Evolutionary conservation across 2,888 invertebrate genomes (phyloP), one percentile per base, ranked within the genome.

Genomic region (Lobophora halterata): DNA sequence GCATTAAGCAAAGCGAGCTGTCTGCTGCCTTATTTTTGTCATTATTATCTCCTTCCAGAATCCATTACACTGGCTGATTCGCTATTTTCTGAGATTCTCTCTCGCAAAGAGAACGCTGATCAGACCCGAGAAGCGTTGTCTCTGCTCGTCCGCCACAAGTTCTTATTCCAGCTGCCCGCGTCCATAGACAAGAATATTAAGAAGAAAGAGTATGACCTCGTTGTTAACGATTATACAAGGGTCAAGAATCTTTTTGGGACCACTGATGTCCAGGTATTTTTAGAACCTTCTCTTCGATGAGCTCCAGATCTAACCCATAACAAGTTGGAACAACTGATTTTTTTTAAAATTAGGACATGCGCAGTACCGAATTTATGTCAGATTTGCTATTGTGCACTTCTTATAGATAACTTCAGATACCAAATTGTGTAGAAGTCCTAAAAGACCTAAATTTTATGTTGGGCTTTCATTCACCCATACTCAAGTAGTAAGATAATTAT

Each of bases 211-310:
- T 99, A 97, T 71, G 98, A 99, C 72, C 91, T 97, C 30, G 97
- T 99, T 10, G 97, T 99, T 42, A 99, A 98, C 70, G 99, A 99
- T 76, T 99, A 98, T 72, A 94, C 96, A 1, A 90, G 99, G 58
- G 99, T 97, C 2, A 97, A 97, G 74, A 97, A 98, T 67, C 88
- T 99, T 12, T 99, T 98, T 87, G 95, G 96, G 40, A 97, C 96
- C 76, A 97, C 96, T 14, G 97, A 98, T 75, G 93, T 98, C 7
- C 91, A 92, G 58, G 92, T 93, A 69, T 62, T n/a, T n/a, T n/a
- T n/a, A n/a, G n/a, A n/a, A n/a, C n/a, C n/a, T n/a, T n/a, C n/a
- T n/a, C n/a, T n/a, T n/a, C n/a, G n/a, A n/a, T n/a, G n/a, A n/a
- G n/a, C n/a, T n/a, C n/a, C n/a, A n/a, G n/a, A n/a, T n/a, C n/a